A percentile compares a stretch with the other conserved stretches of the same genome.
Evolutionary conservation across 2,888 invertebrate genomes (phyloP).

Genomic region (Rhogogaster chlorosoma): DNA sequence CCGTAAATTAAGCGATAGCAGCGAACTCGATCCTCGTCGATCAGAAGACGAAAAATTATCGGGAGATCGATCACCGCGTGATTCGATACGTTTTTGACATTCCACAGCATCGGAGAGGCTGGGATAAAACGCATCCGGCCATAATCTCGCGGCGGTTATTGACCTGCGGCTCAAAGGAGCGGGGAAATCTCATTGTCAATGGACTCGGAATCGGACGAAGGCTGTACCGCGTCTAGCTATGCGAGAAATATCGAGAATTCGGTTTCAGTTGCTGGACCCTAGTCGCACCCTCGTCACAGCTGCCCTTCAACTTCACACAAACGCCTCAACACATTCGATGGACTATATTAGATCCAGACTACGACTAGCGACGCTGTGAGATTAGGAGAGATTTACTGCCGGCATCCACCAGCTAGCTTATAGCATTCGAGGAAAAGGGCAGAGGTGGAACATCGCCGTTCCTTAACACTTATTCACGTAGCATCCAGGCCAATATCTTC

Average conservation of each 20-base stretch:
- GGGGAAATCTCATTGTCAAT: conserved; percentile 10
- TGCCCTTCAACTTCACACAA: conserved; percentile 1
- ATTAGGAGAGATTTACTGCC: conserved; percentile 34
- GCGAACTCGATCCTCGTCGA: background rate
- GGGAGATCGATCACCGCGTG: background rate
- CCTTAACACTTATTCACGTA: conserved; percentile 4
- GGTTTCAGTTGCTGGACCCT: no score
- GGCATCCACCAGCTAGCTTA: background rate
- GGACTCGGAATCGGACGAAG: background rate
- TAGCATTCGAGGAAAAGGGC: conserved; percentile 26
- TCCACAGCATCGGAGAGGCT: background rate
- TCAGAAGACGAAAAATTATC: background rate
- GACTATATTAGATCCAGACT: conserved; percentile 29
- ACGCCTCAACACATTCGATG: background rate
- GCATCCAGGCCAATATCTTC: conserved; percentile 16
- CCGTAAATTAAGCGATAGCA: background rate
- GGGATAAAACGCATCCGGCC: background rate
- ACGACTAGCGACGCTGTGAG: background rate
- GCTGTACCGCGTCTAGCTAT: background rate
- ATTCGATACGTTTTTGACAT: background rate
- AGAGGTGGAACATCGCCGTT: conserved; percentile 21
- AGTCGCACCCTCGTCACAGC: conserved; percentile 23
- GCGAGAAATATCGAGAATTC: background rate
- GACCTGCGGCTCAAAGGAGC: background rate
- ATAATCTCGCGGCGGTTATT: background rate